Base-by-base conservation (phyloP, 2,797 vertebrate species). In the Clarias platycephalus region DNA sequence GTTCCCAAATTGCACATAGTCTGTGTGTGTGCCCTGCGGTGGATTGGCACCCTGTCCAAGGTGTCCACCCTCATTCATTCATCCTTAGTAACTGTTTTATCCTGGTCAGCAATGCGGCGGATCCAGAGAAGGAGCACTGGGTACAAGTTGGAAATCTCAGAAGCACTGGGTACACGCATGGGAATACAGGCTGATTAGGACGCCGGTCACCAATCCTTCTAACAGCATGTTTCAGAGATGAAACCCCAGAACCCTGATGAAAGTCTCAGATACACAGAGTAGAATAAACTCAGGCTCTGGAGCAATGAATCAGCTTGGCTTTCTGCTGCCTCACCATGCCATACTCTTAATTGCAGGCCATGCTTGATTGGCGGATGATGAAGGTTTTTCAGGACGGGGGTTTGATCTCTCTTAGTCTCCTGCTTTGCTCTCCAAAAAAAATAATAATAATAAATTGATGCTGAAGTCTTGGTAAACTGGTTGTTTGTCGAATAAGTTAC, bases 401-500 rank as follows among this genome's bases (percentile, higher is more conserved):
- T 10, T 55, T 75, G n/a, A 74, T 55, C 44, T 49, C 28, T 13
- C 71, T 28, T n/a, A 12, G 70, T 0, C 44, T 5, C 15, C 40
- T 4, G 26, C 26, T 75, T 75, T 55, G 22, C n/a, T 31, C 6
- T 75, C 8, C 15, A 55, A 15, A 26, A 7, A 49, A 10, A 37
- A 37, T 37, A 34, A 34, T 34, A 34, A 34, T 34, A 34, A 34
- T 34, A 34, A 34, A 2, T 34, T 34, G 34, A 34, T 24, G 55
- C 20, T 76, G 74, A 57, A 20, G 28, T 76, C 8, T 58, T 58
- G 22, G 18, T 76, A 76, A 57, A 34, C 22, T 31, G 53, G 18
- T 76, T 76, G 22, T 76, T 75, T 55, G n/a, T 8, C 44, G 31
- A 75, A 75, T 76, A 76, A 58, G 57, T 58, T 20, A 57, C 9